These are phyloP conservation scores for Rotaria socialis DNA, from an alignment of 2,888 invertebrate genomes.

Conservation along the genomic window DNA sequence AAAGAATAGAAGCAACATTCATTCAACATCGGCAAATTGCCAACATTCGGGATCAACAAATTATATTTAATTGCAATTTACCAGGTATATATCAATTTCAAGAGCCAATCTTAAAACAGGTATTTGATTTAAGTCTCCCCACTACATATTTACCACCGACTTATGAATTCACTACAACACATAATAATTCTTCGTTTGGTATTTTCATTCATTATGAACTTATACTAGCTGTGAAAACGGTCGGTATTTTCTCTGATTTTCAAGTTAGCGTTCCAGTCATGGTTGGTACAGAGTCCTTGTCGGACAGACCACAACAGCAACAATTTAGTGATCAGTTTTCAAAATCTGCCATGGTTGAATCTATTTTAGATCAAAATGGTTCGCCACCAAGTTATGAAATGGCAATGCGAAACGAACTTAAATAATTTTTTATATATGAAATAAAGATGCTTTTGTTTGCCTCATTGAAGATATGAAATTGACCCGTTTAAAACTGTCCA, in stretches of 20 bases:
- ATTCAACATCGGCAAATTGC: background rate
- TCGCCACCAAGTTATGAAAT: background rate
- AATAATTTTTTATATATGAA: too few species aligned
- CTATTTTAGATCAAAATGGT: background rate
- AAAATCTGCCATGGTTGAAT: background rate
- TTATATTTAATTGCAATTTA: background rate
- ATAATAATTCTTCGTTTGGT: background rate
- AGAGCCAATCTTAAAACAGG: background rate
- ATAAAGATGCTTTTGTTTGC: too few species aligned
- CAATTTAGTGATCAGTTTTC: background rate
- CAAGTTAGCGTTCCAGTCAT: background rate
- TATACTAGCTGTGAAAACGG: background rate
- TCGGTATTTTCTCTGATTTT: background rate
- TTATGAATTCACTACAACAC: background rate
- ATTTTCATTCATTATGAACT: background rate
- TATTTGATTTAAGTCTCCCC: background rate
- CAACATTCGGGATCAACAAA: background rate
- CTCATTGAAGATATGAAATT: too few species aligned
- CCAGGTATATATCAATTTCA: background rate
- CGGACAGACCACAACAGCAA: background rate
- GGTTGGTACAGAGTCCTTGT: background rate
- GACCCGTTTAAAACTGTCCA: too few species aligned
- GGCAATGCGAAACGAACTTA: too few species aligned
- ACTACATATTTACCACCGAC: background rate
- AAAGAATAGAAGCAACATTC: background rate